These are phyloP conservation scores for Tor tambroides DNA, from an alignment of 2,113 vertebrate genomes.

Conservation along the genomic window DNA sequence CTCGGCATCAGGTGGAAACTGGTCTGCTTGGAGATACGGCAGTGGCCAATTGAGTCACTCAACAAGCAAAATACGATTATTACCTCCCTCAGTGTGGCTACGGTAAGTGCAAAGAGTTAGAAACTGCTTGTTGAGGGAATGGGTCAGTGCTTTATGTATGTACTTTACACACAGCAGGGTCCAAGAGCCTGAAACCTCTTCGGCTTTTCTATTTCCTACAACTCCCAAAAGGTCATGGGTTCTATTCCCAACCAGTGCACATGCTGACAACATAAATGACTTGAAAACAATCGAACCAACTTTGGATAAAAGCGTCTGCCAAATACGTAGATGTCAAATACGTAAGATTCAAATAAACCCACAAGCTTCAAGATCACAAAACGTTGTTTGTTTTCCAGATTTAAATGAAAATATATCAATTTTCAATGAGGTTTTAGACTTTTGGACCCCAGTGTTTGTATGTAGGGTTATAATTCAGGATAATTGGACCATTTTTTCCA, in stretches of 20 bases:
- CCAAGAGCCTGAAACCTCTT: not conserved
- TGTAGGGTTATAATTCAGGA: not conserved
- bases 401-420: not conserved
- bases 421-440: not conserved
- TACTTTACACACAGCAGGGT: not conserved
- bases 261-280: not conserved
- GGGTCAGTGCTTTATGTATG: not conserved
- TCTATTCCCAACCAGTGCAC: not conserved
- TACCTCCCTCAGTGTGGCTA: not conserved
- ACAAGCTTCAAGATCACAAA: not conserved
- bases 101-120: slow-evolving; percentile 1
- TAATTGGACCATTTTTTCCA: not conserved
- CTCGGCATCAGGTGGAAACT: slow-evolving; percentile 81
- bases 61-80: slow-evolving; percentile 29
- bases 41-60: slow-evolving; percentile 83
- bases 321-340: not conserved
- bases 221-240: not conserved
- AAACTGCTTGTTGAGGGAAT: not conserved
- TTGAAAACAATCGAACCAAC: not conserved
- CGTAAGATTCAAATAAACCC: not conserved
- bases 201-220: not conserved
- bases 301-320: slow-evolving; percentile 2
- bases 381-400: no score
- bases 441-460: not conserved
- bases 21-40: slow-evolving; percentile 91